Base-by-base conservation (phyloP, 2,797 vertebrate genomes). In the Syngnathus acus region DNA sequence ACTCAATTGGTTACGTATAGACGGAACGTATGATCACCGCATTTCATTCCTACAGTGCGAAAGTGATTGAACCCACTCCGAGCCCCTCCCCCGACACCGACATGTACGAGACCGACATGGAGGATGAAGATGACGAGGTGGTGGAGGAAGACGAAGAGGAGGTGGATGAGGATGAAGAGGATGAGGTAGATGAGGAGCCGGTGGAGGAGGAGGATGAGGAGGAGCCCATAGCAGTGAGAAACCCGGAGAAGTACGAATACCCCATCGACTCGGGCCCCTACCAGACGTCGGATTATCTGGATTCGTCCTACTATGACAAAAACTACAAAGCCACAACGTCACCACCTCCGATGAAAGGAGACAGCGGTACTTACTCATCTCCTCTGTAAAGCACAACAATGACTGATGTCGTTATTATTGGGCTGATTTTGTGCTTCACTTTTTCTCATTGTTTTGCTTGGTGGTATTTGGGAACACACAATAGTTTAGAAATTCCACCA, bases 241-340 rank as follows among this genome's bases (percentile, higher is more conserved):
- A 90, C 43, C 77, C 82, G 5, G 90, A 93, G 73, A 87, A 93
- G 77, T 88, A 92, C 37, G 90, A 92, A 65, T 92, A 91, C 76
- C 78, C 91, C 7, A 88, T 91, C 38, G 91, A 92, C 82, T 88
- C 89, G 0, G 87, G 83, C n/a, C 84, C 89, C 37, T 89, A 90
- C 75, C 91, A 91, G 84, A 84, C 86, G 14, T 77, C 88, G 1
- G 90, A 92, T 75, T 90, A 92, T 67, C 69, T 87, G 81, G 90
- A 92, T 72, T 86, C 88, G 51, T 87, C 85, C 73, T 89, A 90
- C 84, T 85, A 88, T 1, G 85, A 91, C 63, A 90, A 88, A 72
- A 87, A 71, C 75, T 78, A 78, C 70, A 87, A 89, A 65, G 78
- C 84, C 48, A 79, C 79, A 55, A 84, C 83, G 7, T 84, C 85